phyloP scores from a whole-genome alignment of 2,113 vertebrate genomes.

The Emydura subglobosa region DNA sequence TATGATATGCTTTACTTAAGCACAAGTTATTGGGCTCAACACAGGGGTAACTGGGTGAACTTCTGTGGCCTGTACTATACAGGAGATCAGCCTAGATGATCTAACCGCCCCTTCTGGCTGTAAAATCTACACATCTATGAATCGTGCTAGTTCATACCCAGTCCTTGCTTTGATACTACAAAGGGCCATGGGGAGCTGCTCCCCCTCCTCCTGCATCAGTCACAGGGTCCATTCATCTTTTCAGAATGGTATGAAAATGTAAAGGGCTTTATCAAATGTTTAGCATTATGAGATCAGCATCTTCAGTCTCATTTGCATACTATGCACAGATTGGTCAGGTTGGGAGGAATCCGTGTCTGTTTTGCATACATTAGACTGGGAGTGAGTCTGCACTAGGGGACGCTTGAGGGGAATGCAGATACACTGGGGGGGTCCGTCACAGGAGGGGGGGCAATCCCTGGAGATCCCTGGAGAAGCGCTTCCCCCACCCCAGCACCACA shows the following conservation, averaged over 20 bases:
- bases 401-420: neutral
- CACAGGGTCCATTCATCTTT: neutral
- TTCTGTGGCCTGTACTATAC: neutral
- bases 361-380: neutral
- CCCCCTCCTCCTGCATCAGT: neutral
- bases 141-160: neutral
- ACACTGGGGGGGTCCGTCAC: neutral
- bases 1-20: neutral
- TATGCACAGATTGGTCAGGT: neutral
- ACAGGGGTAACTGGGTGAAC: neutral
- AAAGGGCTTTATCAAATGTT: neutral
- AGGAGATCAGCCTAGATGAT: neutral
- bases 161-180: neutral
- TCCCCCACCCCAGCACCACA: neutral
- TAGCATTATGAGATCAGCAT: neutral
- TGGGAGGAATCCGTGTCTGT: neutral
- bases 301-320: neutral
- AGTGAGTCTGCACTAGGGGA: neutral
- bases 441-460: neutral
- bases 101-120: neutral
- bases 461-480: no score
- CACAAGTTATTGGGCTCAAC: neutral
- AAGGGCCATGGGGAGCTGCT: neutral
- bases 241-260: neutral
- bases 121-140: neutral